Conservation (phyloP, 2,113 vertebrate genomes). For the Andinoacara biseriatus region DNA sequence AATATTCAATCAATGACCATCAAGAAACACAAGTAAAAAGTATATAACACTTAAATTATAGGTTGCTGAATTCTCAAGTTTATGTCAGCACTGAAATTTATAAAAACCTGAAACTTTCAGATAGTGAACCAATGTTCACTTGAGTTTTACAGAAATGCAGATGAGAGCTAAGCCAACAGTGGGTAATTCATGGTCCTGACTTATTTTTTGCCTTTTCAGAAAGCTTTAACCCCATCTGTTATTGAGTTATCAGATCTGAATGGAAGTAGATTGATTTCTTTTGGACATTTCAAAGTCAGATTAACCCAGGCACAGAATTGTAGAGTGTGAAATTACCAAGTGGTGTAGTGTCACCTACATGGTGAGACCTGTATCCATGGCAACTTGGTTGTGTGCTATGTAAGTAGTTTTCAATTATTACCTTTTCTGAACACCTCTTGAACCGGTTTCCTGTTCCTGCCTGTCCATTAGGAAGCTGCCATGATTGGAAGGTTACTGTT, state of each 20-base stretch:
- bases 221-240: neutral
- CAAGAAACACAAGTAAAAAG: neutral
- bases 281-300: constrained; percentile 33
- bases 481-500: neutral
- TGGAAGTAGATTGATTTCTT: constrained; percentile 13
- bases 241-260: neutral
- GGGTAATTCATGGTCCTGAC: neutral
- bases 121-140: neutral
- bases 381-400: constrained; percentile 23
- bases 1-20: neutral
- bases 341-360: constrained; percentile 39
- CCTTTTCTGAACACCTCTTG: neutral
- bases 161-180: neutral
- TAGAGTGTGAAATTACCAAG: constrained; percentile 46
- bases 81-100: neutral
- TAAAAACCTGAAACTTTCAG: neutral
- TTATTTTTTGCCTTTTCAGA: neutral
- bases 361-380: constrained; percentile 38
- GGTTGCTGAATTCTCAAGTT: neutral
- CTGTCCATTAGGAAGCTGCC: neutral
- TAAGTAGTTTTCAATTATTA: neutral
- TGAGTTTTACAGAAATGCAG: neutral
- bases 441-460: neutral
- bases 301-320: constrained; percentile 27
- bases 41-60: neutral